These are phyloP conservation scores for Drosophila kambysellisi DNA, from an alignment of 2,888 invertebrate species.

Conservation along the genomic window DNA sequence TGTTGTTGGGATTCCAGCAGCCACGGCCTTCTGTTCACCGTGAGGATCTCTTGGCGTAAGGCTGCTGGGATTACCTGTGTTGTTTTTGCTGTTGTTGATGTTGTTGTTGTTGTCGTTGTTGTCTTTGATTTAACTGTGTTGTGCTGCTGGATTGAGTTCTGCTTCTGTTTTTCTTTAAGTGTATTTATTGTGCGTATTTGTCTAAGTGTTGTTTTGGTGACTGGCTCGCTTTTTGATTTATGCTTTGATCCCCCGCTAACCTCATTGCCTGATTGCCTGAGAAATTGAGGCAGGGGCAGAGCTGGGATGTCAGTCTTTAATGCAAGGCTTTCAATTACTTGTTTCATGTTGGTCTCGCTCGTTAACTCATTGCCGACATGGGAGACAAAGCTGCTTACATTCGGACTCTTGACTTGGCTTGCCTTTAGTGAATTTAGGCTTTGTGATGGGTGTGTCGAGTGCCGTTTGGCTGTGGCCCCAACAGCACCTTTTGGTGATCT, in stretches of 20 bases:
- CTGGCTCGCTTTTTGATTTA: conserved; percentile 31
- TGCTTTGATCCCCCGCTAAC: conserved; percentile 30
- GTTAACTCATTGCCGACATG: conserved; percentile 54
- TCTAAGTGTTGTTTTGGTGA: conserved; percentile 13
- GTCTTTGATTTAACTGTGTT: conserved; percentile 15
- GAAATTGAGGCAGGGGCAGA: conserved; percentile 26
- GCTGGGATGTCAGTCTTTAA: conserved; percentile 26
- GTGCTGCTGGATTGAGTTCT: conserved; percentile 2
- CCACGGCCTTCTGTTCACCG: conserved; percentile 59
- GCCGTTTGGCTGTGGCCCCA: conserved; percentile 42
- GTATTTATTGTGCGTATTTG: conserved; percentile 17
- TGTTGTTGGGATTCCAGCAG: conserved; percentile 57
- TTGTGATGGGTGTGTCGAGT: conserved; percentile 36
- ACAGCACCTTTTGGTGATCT: conserved; percentile 6
- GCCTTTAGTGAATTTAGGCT: conserved; percentile 18
- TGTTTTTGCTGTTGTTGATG: conserved; percentile 14
- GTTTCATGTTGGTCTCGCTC: conserved; percentile 43
- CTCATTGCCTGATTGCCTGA: conserved; percentile 35
- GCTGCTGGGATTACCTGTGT: conserved; percentile 18
- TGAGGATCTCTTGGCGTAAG: conserved; percentile 49
- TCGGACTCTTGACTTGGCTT: conserved; percentile 6
- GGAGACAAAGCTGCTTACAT: conserved; percentile 41
- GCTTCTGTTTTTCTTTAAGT: conserved; percentile 13
- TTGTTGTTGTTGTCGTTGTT: conserved; percentile 7
- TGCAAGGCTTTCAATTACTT: conserved; percentile 24